A percentile compares a stretch with the other conserved stretches of the same genome.
Evolutionary conservation across 2,888 invertebrate species (phyloP).

Genomic region (Drosophila testacea): DNA sequence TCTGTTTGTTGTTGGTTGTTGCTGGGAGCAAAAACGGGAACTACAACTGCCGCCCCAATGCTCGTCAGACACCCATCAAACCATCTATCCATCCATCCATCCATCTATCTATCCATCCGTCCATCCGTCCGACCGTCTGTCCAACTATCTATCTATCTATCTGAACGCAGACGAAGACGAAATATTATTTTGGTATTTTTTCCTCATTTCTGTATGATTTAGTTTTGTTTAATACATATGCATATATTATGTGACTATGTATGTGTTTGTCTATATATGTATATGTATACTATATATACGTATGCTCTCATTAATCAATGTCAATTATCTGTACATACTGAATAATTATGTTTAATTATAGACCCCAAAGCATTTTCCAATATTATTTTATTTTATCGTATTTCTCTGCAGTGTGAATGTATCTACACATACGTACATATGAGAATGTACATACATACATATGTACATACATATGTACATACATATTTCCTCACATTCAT

Average conservation of each 20-base stretch:
- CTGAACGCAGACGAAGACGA: conserved; percentile 48
- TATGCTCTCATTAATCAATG: conserved; percentile 83
- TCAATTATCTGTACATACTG: conserved; percentile 83
- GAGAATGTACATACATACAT: not conserved
- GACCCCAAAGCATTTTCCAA: conserved; percentile 76
- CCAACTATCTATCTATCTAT: conserved; percentile 25
- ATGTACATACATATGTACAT: not conserved
- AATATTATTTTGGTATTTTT: conserved; percentile 73
- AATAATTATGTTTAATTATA: conserved; percentile 82
- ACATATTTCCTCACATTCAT: conserved; percentile 22
- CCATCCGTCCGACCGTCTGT: conserved; percentile 24
- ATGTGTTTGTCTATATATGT: conserved; percentile 6
- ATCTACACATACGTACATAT: not conserved
- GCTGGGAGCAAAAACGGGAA: not conserved
- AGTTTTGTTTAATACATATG: conserved; percentile 47
- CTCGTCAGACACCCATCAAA: conserved; percentile 38
- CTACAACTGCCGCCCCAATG: conserved; percentile 35
- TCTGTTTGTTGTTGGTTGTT: conserved; percentile 11
- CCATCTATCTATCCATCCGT: conserved; percentile 17
- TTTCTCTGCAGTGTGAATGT: conserved; percentile 19
- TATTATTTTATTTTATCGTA: conserved; percentile 58
- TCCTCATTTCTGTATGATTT: conserved; percentile 64
- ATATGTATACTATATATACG: conserved; percentile 16
- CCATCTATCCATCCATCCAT: conserved; percentile 24
- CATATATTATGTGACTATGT: not conserved